A percentile compares a stretch with the other conserved stretches of the same genome.
Evolutionary conservation across 2,113 vertebrate genomes (phyloP).

Genomic region (Cavia porcellus): DNA sequence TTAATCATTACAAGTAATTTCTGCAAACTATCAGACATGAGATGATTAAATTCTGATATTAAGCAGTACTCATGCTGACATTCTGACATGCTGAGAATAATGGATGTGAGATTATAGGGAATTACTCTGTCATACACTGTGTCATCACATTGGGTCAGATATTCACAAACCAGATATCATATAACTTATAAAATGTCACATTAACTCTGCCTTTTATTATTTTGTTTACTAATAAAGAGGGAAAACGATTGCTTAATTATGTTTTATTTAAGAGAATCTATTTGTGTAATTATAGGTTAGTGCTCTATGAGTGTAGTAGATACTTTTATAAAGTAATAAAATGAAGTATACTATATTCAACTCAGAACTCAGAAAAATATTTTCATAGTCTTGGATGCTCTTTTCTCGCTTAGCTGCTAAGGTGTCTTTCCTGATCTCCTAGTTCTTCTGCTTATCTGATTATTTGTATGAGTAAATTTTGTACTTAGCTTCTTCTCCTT

Average conservation of each 20-base stretch:
- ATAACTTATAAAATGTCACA: slow-evolving; percentile 75
- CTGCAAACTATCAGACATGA: slow-evolving; percentile 81
- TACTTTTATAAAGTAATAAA: background rate
- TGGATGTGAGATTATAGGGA: slow-evolving; percentile 79
- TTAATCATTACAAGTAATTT: slow-evolving; percentile 80
- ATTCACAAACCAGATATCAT: slow-evolving; percentile 24
- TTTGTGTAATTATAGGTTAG: background rate
- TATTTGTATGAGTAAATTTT: background rate
- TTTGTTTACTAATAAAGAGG: background rate
- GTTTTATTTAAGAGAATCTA: slow-evolving; percentile 35
- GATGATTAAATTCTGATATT: slow-evolving; percentile 78
- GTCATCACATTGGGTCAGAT: slow-evolving; percentile 72
- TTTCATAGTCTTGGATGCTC: background rate
- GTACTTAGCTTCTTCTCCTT: background rate
- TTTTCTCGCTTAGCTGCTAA: background rate
- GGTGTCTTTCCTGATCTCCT: background rate
- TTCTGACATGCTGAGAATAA: slow-evolving; percentile 82
- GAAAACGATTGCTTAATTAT: background rate
- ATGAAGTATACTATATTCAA: background rate
- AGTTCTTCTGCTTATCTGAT: background rate
- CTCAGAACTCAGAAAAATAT: background rate
- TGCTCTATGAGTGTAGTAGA: background rate
- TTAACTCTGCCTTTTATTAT: slow-evolving; percentile 64
- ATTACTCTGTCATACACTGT: slow-evolving; percentile 76
- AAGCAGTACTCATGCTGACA: slow-evolving; percentile 55